Evolutionary conservation across 2,888 invertebrate genomes (phyloP).

Genomic region (Tipula helvola): DNA sequence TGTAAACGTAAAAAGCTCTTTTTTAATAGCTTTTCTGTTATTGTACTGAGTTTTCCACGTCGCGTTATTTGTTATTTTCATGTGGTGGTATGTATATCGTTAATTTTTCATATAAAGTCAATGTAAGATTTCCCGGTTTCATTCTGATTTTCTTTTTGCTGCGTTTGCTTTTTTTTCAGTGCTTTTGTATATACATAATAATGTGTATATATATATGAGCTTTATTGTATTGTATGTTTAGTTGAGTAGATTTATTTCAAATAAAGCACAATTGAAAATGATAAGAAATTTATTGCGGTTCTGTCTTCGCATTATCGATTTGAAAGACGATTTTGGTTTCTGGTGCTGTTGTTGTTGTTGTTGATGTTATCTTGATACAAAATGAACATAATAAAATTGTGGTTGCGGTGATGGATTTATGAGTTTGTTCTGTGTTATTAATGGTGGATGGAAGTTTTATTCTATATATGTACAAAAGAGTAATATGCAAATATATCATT

Average conservation of each 20-base stretch:
- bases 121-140: neutral
- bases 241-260: neutral
- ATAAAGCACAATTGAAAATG: slow-evolving; percentile 4
- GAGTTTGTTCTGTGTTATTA: neutral
- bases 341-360: neutral
- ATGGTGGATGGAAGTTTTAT: neutral
- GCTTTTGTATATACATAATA: too few relatives aligned
- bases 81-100: neutral
- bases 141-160: neutral
- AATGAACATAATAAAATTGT: neutral
- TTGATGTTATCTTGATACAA: neutral
- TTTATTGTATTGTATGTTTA: neutral
- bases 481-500: neutral
- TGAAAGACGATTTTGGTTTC: neutral
- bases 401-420: neutral
- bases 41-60: neutral
- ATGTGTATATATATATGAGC: neutral
- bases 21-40: neutral
- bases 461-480: neutral
- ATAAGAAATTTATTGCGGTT: neutral
- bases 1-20: neutral
- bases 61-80: neutral
- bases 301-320: neutral
- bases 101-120: neutral
- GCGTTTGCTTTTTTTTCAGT: neutral